Percentiles rank a stretch among this genome's conserved stretches.
Evolutionary conservation across 1,140 invertebrate species (phyloP).

Genomic region (Bombus impatiens): DNA sequence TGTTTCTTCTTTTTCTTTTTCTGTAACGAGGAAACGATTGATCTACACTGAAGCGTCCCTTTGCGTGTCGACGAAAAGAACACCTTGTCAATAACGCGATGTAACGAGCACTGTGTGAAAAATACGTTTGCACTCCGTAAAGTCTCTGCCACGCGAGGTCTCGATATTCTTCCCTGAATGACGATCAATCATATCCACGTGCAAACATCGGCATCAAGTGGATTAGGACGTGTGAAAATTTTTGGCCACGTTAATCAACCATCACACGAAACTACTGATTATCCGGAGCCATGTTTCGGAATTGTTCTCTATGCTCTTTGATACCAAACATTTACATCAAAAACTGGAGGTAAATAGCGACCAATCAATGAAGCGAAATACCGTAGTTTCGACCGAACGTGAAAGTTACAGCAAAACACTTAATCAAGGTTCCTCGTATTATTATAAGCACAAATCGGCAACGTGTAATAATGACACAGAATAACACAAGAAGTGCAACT

Average conservation of each 20-base stretch:
- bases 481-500: neutral
- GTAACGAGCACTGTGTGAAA: constrained; percentile 14
- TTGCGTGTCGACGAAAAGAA: neutral
- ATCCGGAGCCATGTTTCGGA: neutral
- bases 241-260: neutral
- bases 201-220: neutral
- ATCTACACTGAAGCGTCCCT: neutral
- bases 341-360: neutral
- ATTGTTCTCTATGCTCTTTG: neutral
- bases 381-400: neutral
- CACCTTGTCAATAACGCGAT: constrained; percentile 13
- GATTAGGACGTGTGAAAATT: neutral
- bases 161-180: constrained; percentile 22
- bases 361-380: neutral
- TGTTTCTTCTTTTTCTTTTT: neutral
- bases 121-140: constrained; percentile 23
- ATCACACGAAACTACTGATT: neutral
- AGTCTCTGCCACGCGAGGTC: neutral
- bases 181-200: constrained; percentile 27
- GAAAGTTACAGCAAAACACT: neutral
- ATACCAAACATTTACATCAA: neutral
- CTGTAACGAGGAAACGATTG: neutral
- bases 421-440: neutral
- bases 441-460: neutral
- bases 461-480: neutral